Evolutionary conservation across 2,888 invertebrate genomes (phyloP).

Genomic region (Megamerina dolium): DNA sequence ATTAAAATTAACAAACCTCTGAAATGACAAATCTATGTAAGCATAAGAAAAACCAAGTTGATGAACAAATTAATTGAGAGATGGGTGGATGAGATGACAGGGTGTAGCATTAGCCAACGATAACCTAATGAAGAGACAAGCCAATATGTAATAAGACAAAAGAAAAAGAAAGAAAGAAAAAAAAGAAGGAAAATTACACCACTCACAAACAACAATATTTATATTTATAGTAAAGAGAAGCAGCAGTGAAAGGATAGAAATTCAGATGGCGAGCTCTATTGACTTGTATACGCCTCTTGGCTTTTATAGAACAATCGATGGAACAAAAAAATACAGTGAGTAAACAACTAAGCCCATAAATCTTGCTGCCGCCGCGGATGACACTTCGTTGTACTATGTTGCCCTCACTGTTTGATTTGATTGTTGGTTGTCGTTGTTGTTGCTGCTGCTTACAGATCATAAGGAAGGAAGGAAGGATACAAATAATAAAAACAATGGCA

Average conservation of each 20-base stretch:
- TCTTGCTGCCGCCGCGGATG: conserved; percentile 21
- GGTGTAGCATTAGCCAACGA: background rate
- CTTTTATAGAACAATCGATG: conserved; percentile 1
- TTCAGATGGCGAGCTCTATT: background rate
- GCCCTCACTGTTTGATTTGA: background rate
- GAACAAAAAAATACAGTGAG: conserved; percentile 7
- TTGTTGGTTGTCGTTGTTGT: background rate
- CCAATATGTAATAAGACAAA: conserved; percentile 36
- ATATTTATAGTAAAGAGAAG: background rate
- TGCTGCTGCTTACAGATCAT: background rate
- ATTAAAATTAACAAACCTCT: conserved; percentile 7
- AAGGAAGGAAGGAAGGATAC: conserved; percentile 3
- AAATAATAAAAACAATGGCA: background rate
- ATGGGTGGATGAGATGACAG: background rate
- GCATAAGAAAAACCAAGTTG: conserved; percentile 38
- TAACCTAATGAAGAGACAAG: conserved; percentile 41
- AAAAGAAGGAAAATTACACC: too few relatives aligned
- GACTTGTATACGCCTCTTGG: background rate
- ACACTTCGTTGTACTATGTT: too few relatives aligned
- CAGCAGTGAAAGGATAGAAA: conserved; percentile 7
- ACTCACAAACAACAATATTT: background rate
- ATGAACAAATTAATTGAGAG: conserved; percentile 42
- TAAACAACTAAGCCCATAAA: conserved; percentile 38
- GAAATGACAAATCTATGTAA: too few relatives aligned
- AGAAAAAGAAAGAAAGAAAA: background rate